Evolutionary conservation across 2,888 invertebrate species (phyloP), one percentile per base, ranked within the genome.

Genomic region (Rhopalosiphum nymphaeae): DNA sequence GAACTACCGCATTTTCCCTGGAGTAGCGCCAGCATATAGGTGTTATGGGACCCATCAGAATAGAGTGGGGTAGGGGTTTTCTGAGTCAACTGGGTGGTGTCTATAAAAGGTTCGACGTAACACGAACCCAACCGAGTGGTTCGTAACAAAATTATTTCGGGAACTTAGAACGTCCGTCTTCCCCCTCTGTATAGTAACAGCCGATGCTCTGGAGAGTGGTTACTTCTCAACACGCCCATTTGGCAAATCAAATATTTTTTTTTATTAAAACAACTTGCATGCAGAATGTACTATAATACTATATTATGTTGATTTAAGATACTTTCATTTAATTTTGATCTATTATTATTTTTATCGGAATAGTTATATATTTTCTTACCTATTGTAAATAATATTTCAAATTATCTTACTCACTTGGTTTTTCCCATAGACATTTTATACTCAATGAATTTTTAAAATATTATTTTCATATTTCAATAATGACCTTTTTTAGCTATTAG

Each of bases 101-200:
- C 94, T 94, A 94, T 94, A 94, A 94, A 94, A 94, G 94, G 94
- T 91, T 91, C 94, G 94, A 91, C 90, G 94, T 94, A 94, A 94
- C 94, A 87, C 94, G 94, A 94, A 94, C 94, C 94, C 94, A n/a
- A 86, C 94, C 94, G 94, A 94, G 91, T 29, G 90, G 85, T 57
- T 85, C 90, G 86, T 61, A 85, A 49, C 89, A 84, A 89, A 85
- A 94, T 94, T 94, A 94, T 94, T 94, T 94, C 87, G 94, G 94
- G 94, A 94, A 89, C 93, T 84, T n/a, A 21, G 53, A 93, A 57
- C 57, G 93, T 89, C 13, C 44, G 67, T 49, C 53, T 67, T 78
- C 88, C 49, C 88, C 78, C 67, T 49, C 90, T 29, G 26, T 13
- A 26, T 16, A 29, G 78, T 78, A 78, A 49, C 42, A 7, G 61